Conservation (phyloP, 2,888 invertebrate species). For the Cryptops parisi region DNA sequence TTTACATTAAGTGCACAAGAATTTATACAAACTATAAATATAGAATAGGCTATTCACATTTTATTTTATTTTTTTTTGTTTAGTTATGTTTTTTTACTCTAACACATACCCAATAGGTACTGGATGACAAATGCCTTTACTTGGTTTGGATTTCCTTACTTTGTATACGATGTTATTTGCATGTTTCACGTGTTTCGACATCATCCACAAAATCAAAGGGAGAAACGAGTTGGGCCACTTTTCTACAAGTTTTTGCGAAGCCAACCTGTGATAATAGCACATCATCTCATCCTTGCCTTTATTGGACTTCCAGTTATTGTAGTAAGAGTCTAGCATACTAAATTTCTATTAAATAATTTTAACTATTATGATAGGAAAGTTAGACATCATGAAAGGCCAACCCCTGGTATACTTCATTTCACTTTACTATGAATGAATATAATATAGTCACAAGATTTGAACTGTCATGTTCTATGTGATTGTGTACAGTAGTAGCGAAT, state of each 20-base stretch:
- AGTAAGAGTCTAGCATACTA: background rate
- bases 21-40: no score
- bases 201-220: background rate
- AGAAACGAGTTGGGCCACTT: background rate
- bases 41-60: no score
- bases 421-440: no score
- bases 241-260: background rate
- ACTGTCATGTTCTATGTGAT: no score
- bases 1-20: no score
- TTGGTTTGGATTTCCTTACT: slow-evolving; percentile 12
- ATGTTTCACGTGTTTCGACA: slow-evolving; percentile 7
- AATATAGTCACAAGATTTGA: no score
- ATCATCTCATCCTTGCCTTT: slow-evolving; percentile 1
- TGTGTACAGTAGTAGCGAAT: no score
- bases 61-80: slow-evolving; percentile 3
- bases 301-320: slow-evolving; percentile 1
- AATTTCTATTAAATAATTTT: no score
- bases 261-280: slow-evolving; percentile 1
- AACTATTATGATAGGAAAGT: no score
- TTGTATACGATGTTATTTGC: slow-evolving; percentile 5
- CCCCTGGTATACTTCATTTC: no score
- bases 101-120: no score
- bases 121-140: slow-evolving; percentile 10
- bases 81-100: background rate
- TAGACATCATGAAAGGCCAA: no score